Base-by-base conservation (phyloP, 2,888 invertebrate species). In the Meta bourneti region DNA sequence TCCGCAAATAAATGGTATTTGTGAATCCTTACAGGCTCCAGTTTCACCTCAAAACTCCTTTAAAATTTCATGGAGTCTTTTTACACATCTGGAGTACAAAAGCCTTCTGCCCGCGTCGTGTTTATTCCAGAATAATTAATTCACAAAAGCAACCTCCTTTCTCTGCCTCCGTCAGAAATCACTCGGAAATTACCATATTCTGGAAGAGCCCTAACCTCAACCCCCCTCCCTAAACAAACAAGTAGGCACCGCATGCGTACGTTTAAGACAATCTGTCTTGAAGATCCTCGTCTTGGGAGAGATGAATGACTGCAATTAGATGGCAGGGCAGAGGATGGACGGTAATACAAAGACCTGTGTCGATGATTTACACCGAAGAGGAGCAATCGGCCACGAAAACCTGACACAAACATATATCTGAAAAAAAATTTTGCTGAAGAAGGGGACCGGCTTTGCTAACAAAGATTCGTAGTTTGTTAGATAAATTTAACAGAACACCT, bases 81-180 rank as follows among this genome's bases (percentile, higher is more conserved):
- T 61, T 49, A 34, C 61, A 80, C 75, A 19, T 48, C 51, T 9
- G 34, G 34, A 87, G 80, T 71, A 87, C 79, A 87, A 87, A 85
- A 72, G 87, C 20, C 48, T 77, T 13, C 61, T 54, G n/a, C 51
- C 49, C 70, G 19, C 75, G 34, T 8, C 54, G n/a, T 54, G 52
- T 49, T 72, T 75, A 70, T 89, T 71, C 83, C 70, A 70, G 77
- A 89, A 89, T 89, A 89, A 89, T 89, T 89, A 89, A 89, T 89
- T 89, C 89, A 77, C 51, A 16, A 75, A 81, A n/a, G 75, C 20
- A 51, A n/a, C 11, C 74, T 1, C 70, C 77, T 16, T 77, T 48
- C 13, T n/a, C 16, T 9, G 16, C 1, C 49, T 8, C 69, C 69
- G 61, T 51, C 69, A n/a, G 72, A 61, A 78, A 86, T 19, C 86